Conservation (phyloP, 2,888 invertebrate genomes). For the Penaeus monodon region DNA sequence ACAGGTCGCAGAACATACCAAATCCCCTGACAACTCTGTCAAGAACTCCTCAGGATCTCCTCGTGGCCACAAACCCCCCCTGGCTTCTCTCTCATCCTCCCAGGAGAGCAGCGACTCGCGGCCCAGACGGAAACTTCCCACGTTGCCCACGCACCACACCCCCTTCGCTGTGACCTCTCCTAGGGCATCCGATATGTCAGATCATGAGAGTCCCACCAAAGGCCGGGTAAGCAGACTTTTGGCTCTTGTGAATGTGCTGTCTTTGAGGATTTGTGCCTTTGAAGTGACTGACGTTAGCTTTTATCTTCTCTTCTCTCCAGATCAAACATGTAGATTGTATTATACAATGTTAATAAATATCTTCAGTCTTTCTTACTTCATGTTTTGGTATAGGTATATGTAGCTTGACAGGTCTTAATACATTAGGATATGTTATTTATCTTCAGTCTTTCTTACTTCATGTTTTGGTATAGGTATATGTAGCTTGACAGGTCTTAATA, state of each 20-base stretch:
- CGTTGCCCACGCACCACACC: slow-evolving; percentile 60
- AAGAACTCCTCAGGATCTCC: slow-evolving; percentile 16
- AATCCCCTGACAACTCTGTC: slow-evolving; percentile 30
- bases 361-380: too few relatives aligned
- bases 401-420: too few relatives aligned
- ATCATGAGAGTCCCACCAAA: slow-evolving; percentile 43
- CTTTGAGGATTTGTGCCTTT: neutral
- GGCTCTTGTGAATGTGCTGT: neutral
- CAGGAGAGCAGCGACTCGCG: slow-evolving; percentile 56
- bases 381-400: too few relatives aligned
- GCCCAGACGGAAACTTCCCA: slow-evolving; percentile 65
- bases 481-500: too few relatives aligned
- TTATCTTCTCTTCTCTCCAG: neutral
- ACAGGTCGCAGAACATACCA: slow-evolving; percentile 70
- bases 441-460: too few relatives aligned
- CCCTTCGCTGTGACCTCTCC: slow-evolving; percentile 12
- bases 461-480: too few relatives aligned
- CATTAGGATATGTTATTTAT: too few relatives aligned
- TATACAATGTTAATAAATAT: too few relatives aligned
- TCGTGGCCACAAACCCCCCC: slow-evolving; percentile 30
- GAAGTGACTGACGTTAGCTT: neutral
- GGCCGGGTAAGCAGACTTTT: slow-evolving; percentile 19
- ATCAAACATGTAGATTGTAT: too few relatives aligned
- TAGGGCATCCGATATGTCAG: slow-evolving; percentile 20
- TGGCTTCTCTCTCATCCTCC: slow-evolving; percentile 42